Base-by-base conservation (phyloP, 1,140 invertebrate genomes). In the Zaprionus ghesquierei region DNA sequence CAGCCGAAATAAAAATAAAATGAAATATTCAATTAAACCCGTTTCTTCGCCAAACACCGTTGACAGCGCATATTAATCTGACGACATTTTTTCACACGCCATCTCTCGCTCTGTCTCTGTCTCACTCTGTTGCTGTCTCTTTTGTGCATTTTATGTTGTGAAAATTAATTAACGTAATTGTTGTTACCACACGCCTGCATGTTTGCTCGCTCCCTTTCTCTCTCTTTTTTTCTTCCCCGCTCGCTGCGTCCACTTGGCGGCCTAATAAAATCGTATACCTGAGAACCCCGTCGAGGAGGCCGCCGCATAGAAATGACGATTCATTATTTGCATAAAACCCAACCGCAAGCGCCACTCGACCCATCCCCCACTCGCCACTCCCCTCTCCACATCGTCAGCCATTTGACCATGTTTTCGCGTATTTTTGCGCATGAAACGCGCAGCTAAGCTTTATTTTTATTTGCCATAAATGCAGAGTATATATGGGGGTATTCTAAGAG, bases 11-110 rank as follows among this genome's bases (percentile, higher is more conserved):
- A 78, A 78, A 87, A 89, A 87, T 79, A 78, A 87, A 89, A 87
- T 79, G 89, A 87, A 82, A 86, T 87, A 87, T 87, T 89, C 82
- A 87, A 87, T 87, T 87, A 89, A 87, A 89, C 82, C 84, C 82
- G 75, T 87, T 73, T 38, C 72, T 79, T 70, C 29, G 49, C 61
- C 62, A 69, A 75, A 62, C 56, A 56, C 71, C 84, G 82, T 82
- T 89, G 84, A 89, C 82, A 87, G 76, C 69, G 69, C 68, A 71
- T 87, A 87, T 87, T 87, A 87, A 87, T 87, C 82, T 89, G 62
- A 44, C 53, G 75, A 82, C 76, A 77, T 79, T 79, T 77, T 79
- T 79, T 18, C 20, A 15, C 20, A 31, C 27, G 5, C 10, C 1
- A n/a, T 2, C 59, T 29, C 9, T 2, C 15, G 10, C n/a, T 18